phyloP scores from a whole-genome alignment of 2,113 vertebrate species.

The Peucedramus taeniatus region DNA sequence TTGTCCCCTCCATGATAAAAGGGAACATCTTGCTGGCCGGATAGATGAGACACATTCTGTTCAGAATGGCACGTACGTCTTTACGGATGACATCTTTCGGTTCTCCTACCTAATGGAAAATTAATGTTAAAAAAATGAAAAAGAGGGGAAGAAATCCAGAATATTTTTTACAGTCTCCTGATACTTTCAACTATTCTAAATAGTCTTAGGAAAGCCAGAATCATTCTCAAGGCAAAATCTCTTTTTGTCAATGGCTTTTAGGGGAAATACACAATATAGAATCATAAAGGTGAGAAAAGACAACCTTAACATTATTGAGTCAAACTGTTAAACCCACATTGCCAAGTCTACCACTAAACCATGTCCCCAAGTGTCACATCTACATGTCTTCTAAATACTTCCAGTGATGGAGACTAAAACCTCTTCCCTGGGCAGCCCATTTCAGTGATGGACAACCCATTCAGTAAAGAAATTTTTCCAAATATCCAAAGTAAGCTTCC shows the following conservation, averaged over 20 bases:
- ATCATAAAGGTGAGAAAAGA: background rate
- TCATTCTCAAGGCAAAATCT: background rate
- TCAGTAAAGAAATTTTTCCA: background rate
- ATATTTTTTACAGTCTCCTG: background rate
- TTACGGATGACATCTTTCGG: conserved; percentile 94
- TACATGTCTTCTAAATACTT: background rate
- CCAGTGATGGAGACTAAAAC: background rate
- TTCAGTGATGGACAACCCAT: background rate
- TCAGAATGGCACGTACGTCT: conserved; percentile 91
- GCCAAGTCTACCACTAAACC: background rate
- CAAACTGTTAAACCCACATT: background rate
- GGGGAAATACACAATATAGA: background rate
- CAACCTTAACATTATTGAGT: background rate
- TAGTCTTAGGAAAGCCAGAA: background rate
- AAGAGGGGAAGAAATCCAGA: background rate
- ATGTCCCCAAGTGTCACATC: rapidly evolving
- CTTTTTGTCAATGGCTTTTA: background rate
- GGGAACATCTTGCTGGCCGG: conserved; percentile 96
- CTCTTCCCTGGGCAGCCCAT: background rate
- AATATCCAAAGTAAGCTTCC: background rate
- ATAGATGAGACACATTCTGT: conserved; percentile 92
- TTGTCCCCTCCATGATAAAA: conserved; percentile 96
- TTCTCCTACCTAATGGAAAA: conserved; percentile 85
- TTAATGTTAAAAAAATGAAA: background rate
- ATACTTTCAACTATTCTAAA: background rate